Base-by-base conservation (phyloP, 2,888 invertebrate genomes). In the Lycocerus yunnanus region DNA sequence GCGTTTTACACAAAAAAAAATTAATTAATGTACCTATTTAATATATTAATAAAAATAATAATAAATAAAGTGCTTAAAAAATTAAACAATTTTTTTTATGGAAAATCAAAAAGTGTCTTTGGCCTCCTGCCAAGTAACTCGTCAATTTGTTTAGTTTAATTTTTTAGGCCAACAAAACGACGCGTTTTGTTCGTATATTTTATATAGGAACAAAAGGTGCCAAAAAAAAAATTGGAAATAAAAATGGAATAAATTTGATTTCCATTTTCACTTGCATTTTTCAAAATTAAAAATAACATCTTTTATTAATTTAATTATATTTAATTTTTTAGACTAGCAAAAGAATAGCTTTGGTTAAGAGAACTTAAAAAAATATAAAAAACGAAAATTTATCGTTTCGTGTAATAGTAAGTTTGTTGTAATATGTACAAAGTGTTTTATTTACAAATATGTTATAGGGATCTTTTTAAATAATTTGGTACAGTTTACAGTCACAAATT, bases 401-500 rank as follows among this genome's bases (percentile, higher is more conserved):
- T 59, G 61, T 21, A n/a, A n/a, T n/a, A 24, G 20, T 66, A 14
- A 24, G 70, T 73, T 69, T 69, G 70, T 73, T 69, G 69, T 74
- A n/a, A n/a, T n/a, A 71, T 74, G 58, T 74, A 74, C 74, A 74
- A 63, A 63, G 70, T 66, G 70, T 69, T 73, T 71, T 79, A 79
- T 80, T 76, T 80, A 80, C 80, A 80, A 68, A 72, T 71, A 66
- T 69, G 70, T 71, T 75, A 70, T 71, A 60, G 74, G 74, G 71
- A 63, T 15, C 0, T 18, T 78, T 72, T 15, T 14, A 74, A 77
- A 73, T 79, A 73, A 78, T 77, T 80, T 78, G 80, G 83, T 83
- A 84, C 86, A 87, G 86, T 87, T 86, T 86, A 87, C 87, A 86
- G 84, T 85, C 84, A 79, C 76, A 69, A 78, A 79, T 81, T 81